Percentiles rank a stretch among this genome's conserved stretches.
These are phyloP conservation scores for Nephrocerus scutellatus DNA, from an alignment of 2,888 invertebrate genomes.

Conservation along the genomic window DNA sequence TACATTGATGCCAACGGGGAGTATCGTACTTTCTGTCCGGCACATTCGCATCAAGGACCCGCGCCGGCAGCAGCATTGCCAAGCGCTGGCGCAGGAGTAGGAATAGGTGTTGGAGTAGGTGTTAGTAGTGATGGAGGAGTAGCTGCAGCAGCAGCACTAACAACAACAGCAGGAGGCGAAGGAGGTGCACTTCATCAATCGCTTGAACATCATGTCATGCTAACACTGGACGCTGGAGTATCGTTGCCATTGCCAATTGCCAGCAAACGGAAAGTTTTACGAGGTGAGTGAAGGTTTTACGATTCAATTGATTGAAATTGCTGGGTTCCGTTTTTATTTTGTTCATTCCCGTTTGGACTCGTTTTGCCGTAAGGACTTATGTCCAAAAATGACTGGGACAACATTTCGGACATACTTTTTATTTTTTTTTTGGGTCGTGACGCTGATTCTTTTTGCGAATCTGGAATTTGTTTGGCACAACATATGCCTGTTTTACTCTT, in stretches of 20 bases:
- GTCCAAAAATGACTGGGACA: background rate
- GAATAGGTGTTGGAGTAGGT: no score
- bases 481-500: no score
- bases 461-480: no score
- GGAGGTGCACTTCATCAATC: no score
- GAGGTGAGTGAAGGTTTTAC: conserved; percentile 56
- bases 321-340: conserved; percentile 15
- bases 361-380: background rate
- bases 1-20: conserved; percentile 57
- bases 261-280: conserved; percentile 66
- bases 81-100: no score
- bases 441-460: no score
- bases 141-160: no score
- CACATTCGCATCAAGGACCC: conserved; percentile 42
- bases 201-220: conserved; percentile 65
- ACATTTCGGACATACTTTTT: background rate
- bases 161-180: no score
- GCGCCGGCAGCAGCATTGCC: conserved; percentile 25
- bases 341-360: conserved; percentile 1
- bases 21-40: conserved; percentile 48
- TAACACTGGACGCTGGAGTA: conserved; percentile 72
- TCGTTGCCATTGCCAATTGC: conserved; percentile 68
- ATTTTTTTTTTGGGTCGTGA: no score
- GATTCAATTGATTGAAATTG: no score
- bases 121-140: no score